Evolutionary conservation across 2,797 vertebrate genomes (phyloP).

Genomic region (Siniperca scherzeri): DNA sequence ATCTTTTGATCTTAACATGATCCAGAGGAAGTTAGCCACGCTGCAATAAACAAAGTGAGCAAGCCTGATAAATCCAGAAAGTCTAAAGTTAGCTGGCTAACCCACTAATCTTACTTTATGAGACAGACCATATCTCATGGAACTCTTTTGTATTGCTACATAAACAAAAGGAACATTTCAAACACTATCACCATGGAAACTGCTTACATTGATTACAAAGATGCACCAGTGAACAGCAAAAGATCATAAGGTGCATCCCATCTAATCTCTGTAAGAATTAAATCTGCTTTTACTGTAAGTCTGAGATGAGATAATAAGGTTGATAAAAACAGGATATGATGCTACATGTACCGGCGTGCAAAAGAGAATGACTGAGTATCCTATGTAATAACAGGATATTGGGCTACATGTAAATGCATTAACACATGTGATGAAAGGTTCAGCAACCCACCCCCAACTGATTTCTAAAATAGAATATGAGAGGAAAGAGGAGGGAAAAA

Average conservation of each 20-base stretch:
- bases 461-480: slow-evolving; percentile 24
- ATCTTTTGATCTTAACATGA: slow-evolving; percentile 13
- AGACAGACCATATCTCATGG: slow-evolving; percentile 1
- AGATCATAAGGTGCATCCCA: slow-evolving; percentile 21
- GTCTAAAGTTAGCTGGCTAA: slow-evolving; percentile 9
- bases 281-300: background rate
- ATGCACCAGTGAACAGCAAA: slow-evolving; percentile 9
- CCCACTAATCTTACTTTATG: slow-evolving; percentile 30
- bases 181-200: slow-evolving; percentile 51
- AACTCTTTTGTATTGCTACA: slow-evolving; percentile 22
- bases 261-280: slow-evolving; percentile 21
- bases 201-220: slow-evolving; percentile 13
- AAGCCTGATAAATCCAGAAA: background rate
- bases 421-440: slow-evolving; percentile 32
- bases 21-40: slow-evolving; percentile 4
- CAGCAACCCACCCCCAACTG: background rate
- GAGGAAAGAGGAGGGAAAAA: slow-evolving; percentile 4
- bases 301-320: background rate
- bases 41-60: slow-evolving; percentile 7
- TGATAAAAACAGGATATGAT: slow-evolving; percentile 38
- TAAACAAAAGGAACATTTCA: slow-evolving; percentile 32
- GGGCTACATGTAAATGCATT: slow-evolving; percentile 24
- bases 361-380: slow-evolving; percentile 23
- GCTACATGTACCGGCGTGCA: slow-evolving; percentile 6
- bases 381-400: slow-evolving; percentile 38